Percentiles rank a stretch among this genome's conserved stretches.
These are phyloP conservation scores for Garrulus glandarius DNA, from an alignment of 2,797 vertebrate genomes.

Conservation along the genomic window DNA sequence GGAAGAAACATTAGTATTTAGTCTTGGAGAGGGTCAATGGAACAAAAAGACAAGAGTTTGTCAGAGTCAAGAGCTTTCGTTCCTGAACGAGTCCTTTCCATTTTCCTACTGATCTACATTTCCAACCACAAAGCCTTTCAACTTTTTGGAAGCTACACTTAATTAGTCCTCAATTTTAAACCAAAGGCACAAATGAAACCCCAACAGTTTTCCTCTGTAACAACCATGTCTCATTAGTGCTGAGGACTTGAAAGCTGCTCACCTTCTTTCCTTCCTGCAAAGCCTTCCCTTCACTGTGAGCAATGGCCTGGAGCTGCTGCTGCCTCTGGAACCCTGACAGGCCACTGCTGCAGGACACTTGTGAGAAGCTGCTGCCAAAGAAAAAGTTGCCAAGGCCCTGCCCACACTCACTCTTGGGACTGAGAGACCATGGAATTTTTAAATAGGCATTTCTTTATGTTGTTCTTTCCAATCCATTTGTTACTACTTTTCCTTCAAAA, in stretches of 20 bases:
- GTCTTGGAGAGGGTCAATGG: neutral
- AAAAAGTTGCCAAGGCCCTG: neutral
- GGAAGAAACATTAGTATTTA: neutral
- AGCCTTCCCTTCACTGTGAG: neutral
- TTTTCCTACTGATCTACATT: neutral
- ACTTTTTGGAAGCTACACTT: neutral
- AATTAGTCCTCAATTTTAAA: neutral
- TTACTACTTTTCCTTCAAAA: neutral
- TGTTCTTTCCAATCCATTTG: constrained; percentile 16
- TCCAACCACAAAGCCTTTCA: neutral
- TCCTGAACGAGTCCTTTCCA: neutral
- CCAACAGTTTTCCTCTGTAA: neutral
- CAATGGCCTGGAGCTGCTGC: neutral
- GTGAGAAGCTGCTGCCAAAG: neutral
- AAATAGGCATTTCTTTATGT: neutral
- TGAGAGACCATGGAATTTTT: neutral
- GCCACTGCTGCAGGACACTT: neutral
- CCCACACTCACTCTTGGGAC: neutral
- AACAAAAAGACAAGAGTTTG: neutral
- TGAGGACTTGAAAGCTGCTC: neutral
- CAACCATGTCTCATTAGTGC: neutral
- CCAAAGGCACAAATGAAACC: neutral
- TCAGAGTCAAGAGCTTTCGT: neutral
- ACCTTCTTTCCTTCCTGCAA: neutral
- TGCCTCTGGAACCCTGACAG: neutral